Evolutionary conservation across 2,797 vertebrate species (phyloP).

Genomic region (Gila robusta): DNA sequence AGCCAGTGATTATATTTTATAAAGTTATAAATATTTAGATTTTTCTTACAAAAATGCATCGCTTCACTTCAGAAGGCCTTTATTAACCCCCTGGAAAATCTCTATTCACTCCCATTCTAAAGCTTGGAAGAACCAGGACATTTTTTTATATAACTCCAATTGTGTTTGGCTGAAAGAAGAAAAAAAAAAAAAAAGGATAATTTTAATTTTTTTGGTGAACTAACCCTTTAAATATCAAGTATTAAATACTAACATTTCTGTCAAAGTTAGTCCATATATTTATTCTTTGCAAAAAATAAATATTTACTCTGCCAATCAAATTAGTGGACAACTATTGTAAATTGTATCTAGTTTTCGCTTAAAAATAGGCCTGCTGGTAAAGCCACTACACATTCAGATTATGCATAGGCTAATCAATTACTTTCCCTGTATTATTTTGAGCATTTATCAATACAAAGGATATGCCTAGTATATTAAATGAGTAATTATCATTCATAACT

Average conservation of each 20-base stretch:
- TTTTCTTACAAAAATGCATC: too few species aligned
- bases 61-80: too few species aligned
- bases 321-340: neutral
- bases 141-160: too few species aligned
- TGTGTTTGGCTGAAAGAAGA: too few species aligned
- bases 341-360: neutral
- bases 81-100: too few species aligned
- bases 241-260: neutral
- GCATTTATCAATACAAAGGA: neutral
- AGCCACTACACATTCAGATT: neutral
- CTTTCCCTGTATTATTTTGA: neutral
- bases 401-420: neutral
- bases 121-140: too few species aligned
- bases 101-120: too few species aligned
- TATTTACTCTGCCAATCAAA: neutral
- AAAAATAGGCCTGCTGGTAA: neutral
- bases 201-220: too few species aligned
- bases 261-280: neutral
- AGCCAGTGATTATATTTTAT: too few species aligned
- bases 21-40: too few species aligned
- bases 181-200: too few species aligned
- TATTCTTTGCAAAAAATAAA: neutral
- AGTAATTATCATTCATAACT: neutral
- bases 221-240: neutral
- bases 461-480: neutral